A percentile compares a stretch with the other conserved stretches of the same genome.
Conservation (phyloP, 1,140 invertebrate species). For the Rhagoletis pomonella region DNA sequence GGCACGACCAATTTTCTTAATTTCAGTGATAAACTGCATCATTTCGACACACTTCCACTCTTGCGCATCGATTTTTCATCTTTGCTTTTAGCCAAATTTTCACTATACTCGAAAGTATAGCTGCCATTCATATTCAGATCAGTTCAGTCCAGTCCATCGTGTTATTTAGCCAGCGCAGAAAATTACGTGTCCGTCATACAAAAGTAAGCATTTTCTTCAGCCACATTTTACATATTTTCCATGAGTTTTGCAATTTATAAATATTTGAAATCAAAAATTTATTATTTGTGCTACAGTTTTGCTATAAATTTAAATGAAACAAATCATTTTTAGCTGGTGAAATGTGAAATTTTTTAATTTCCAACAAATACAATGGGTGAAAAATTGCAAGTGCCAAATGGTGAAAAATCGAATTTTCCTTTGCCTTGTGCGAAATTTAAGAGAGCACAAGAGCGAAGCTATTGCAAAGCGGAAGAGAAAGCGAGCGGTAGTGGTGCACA, state of each 20-base stretch:
- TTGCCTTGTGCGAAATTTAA: neutral
- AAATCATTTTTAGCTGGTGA: neutral
- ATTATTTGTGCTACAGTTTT: neutral
- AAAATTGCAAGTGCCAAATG: slow-evolving; percentile 54
- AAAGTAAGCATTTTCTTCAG: slow-evolving; percentile 31
- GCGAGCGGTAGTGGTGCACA: neutral
- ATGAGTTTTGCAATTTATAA: neutral
- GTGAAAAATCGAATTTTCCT: slow-evolving; percentile 56
- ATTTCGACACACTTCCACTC: slow-evolving; percentile 6
- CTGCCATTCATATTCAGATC: slow-evolving; percentile 42
- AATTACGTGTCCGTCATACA: neutral
- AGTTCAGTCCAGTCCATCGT: slow-evolving; percentile 52
- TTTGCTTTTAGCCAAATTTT: slow-evolving; percentile 43
- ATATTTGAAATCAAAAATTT: neutral
- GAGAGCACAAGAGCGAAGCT: slow-evolving; percentile 30
- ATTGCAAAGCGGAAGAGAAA: neutral
- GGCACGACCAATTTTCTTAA: neutral
- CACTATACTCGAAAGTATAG: slow-evolving; percentile 37
- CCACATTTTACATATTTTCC: slow-evolving; percentile 15
- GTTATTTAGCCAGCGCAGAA: slow-evolving; percentile 44
- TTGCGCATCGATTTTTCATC: slow-evolving; percentile 15
- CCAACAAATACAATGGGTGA: slow-evolving; percentile 8
- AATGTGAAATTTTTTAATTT: slow-evolving; percentile 10
- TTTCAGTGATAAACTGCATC: neutral
- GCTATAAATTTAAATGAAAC: neutral